Conservation (phyloP, 2,888 invertebrate genomes). For the Catocala sponsa region DNA sequence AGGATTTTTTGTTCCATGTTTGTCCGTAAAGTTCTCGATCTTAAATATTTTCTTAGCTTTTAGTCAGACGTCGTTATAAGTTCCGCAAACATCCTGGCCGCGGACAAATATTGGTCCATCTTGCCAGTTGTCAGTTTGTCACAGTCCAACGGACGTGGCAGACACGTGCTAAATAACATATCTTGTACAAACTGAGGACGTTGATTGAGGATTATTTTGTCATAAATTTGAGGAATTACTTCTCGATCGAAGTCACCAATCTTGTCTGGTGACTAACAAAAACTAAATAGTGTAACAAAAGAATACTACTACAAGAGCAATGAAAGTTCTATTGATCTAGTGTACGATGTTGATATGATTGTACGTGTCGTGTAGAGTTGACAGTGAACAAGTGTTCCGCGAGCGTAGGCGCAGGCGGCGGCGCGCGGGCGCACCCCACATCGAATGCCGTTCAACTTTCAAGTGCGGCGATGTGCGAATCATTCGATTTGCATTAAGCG, state of each 20-base stretch:
- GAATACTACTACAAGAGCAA: slow-evolving; percentile 28
- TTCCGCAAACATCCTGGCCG: slow-evolving; percentile 82
- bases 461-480: slow-evolving; percentile 66
- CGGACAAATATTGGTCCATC: slow-evolving; percentile 78
- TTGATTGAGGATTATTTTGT: slow-evolving; percentile 22
- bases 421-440: slow-evolving; percentile 43
- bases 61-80: slow-evolving; percentile 74
- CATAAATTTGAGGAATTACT: neutral
- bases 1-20: slow-evolving; percentile 64
- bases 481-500: slow-evolving; percentile 72
- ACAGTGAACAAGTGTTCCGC: slow-evolving; percentile 43
- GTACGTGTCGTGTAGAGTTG: slow-evolving; percentile 34
- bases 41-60: slow-evolving; percentile 80
- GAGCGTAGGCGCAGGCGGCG: slow-evolving; percentile 24
- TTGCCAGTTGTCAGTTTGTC: slow-evolving; percentile 63
- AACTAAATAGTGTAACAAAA: slow-evolving; percentile 17
- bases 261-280: slow-evolving; percentile 23
- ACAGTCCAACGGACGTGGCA: slow-evolving; percentile 67
- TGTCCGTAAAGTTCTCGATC: slow-evolving; percentile 65
- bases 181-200: slow-evolving; percentile 57
- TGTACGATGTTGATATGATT: slow-evolving; percentile 32
- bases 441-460: slow-evolving; percentile 60
- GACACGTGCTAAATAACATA: slow-evolving; percentile 75
- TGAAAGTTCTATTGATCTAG: slow-evolving; percentile 33
- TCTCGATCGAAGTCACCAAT: neutral